Evolutionary conservation across 2,888 invertebrate species (phyloP).

Genomic region (Slavum lentiscoides): DNA sequence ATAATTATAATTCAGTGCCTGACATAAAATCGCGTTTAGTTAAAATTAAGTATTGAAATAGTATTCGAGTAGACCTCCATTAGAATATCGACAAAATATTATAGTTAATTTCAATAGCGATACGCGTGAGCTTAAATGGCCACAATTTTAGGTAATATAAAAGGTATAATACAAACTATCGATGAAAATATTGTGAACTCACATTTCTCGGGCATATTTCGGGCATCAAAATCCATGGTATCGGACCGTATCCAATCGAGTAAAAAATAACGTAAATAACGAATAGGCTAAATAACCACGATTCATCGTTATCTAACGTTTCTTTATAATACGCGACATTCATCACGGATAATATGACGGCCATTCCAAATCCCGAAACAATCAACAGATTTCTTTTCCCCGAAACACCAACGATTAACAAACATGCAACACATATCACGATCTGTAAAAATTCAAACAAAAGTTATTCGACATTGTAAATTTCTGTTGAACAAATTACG

Average conservation of each 20-base stretch:
- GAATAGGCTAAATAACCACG: not conserved
- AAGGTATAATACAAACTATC: too few species aligned
- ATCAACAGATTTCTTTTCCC: constrained; percentile 6
- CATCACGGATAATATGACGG: not conserved
- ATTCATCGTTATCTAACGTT: not conserved
- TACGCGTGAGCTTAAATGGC: too few species aligned
- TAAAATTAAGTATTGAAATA: too few species aligned
- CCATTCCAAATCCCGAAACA: constrained; percentile 27
- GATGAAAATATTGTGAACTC: not conserved
- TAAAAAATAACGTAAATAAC: too few species aligned
- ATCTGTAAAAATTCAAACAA: not conserved
- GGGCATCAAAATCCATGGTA: too few species aligned
- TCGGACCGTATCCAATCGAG: too few species aligned
- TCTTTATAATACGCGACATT: constrained; percentile 1
- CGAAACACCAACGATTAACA: not conserved
- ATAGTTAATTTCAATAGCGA: too few species aligned
- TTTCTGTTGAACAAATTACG: not conserved
- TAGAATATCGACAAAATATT: too few species aligned
- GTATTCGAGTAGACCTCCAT: too few species aligned
- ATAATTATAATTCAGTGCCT: not conserved
- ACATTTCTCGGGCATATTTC: constrained; percentile 28
- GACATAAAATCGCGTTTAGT: too few species aligned
- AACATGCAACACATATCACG: not conserved
- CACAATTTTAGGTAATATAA: too few species aligned
- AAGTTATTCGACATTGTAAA: not conserved